Base-by-base conservation (phyloP, 2,113 vertebrate genomes). In the Sylvilagus bachmani region DNA sequence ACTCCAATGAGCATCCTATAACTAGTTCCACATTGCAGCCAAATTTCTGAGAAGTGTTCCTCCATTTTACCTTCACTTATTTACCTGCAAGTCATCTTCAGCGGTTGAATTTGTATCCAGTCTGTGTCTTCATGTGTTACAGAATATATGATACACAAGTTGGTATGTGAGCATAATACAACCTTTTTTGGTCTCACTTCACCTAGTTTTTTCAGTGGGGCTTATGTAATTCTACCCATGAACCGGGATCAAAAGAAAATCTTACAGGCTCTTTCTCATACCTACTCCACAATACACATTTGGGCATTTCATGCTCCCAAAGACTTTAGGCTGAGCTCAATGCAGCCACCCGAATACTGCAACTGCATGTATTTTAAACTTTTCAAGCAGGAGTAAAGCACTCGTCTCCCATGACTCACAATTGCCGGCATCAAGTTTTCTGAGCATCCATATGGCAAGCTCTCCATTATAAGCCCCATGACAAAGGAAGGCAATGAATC, bases 121-220 rank as follows among this genome's bases (percentile, higher is more conserved):
- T 94, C 25, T 82, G 7, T 71, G 64, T n/a, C 88, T 89, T 91
- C 58, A 64, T 77, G 19, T 85, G 4, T 69, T 78, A 51, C 27
- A 24, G 21, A 82, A 86, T 78, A 44, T 64, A 70, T 36, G 91
- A 89, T 27, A 4, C 31, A 86, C 22, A 81, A 71, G 25, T 77
- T 10, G 12, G 9, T 0, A 90, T 92, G 11, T 94, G 49, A 87
- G 38, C 10, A 75, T n/a, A 92, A 51, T 53, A 8, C 10, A 80
- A 89, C 90, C 93, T 95, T n/a, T 86, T 83, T 87, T 80, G 25
- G 25, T 84, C 49, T 96, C 10, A 70, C 6, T 17, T 82, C 88
- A 33, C 9, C 17, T 29, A 55, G 27, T 92, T 95, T 73, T 77
- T 94, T 94, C 33, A 70, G 33, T 82, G 10, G 44, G 25, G 16